Evolutionary conservation across 2,888 invertebrate species (phyloP), one percentile per base, ranked within the genome.

Genomic region (Watsonalla cultraria): DNA sequence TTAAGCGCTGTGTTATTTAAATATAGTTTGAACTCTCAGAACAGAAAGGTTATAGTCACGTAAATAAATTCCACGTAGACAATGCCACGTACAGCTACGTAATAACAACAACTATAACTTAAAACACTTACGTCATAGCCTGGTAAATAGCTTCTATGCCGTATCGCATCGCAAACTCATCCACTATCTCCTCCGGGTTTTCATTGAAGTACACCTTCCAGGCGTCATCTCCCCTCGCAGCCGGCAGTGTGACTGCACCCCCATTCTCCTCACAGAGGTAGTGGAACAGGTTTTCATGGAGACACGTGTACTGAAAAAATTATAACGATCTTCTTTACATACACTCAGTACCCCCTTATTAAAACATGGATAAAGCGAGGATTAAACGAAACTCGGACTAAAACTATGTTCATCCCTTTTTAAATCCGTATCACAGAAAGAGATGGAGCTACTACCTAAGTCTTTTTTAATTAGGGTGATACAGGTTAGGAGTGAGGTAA

Each of bases 131-230:
- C 96, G 98, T 98, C 98, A 98, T 98, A 53, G 98, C 98, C 90
- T 99, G 99, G 90, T 99, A 99, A 68, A 99, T 99, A 62, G 97
- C 97, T 88, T 99, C 99, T 70, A 99, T 99, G 56, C 99, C 99
- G 85, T 99, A 99, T 91, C 99, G 93, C 99, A 99, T 99, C 5
- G 99, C 99, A 86, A 99, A 99, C 84, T 99, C 99, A 78, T 99
- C 99, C 0, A 99, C 99, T 52, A 99, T 98, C 82, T 99, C 99
- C 80, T 99, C 98, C 0, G 98, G 98, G 46, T 97, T 96, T 70
- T 98, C 98, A 77, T 99, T 99, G 87, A 99, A 99, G 91, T 99
- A 99, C 35, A 99, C 94, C 86, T 99, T 99, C 99, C 99, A 99
- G 0, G 98, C 98, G 73, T 99, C 99, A 74, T 99, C 99, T 46